A percentile compares a stretch with the other conserved stretches of the same genome.
phyloP scores from a whole-genome alignment of 2,113 vertebrate species.

The Phylloscopus trochiloides region DNA sequence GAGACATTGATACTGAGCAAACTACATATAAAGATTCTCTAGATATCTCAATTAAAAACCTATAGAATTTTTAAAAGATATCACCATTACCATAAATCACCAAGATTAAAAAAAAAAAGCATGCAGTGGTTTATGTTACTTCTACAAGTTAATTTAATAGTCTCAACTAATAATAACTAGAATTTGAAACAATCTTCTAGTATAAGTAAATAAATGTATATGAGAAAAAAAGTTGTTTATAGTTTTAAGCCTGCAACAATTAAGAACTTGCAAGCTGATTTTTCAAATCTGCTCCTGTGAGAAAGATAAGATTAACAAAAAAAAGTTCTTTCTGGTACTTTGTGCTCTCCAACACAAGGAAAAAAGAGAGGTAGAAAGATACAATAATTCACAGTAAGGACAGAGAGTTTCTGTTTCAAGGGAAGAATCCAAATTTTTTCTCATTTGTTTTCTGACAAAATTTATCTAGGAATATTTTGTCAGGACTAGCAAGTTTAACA shows the following conservation, averaged over 20 bases:
- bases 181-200: neutral
- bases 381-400: neutral
- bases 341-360: neutral
- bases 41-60: neutral
- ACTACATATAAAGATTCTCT: neutral
- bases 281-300: neutral
- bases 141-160: neutral
- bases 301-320: neutral
- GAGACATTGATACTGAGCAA: neutral
- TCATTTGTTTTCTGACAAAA: neutral
- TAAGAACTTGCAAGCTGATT: neutral
- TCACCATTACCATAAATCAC: neutral
- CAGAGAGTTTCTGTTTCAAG: neutral
- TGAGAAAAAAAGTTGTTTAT: neutral
- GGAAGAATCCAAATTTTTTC: neutral
- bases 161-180: neutral
- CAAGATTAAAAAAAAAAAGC: neutral
- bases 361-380: neutral
- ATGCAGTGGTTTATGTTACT: neutral
- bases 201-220: neutral
- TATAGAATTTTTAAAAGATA: neutral
- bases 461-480: neutral
- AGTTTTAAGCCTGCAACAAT: neutral
- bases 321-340: neutral
- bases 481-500: neutral